Evolutionary conservation across 2,113 vertebrate species (phyloP).

Genomic region (Macaca nemestrina): DNA sequence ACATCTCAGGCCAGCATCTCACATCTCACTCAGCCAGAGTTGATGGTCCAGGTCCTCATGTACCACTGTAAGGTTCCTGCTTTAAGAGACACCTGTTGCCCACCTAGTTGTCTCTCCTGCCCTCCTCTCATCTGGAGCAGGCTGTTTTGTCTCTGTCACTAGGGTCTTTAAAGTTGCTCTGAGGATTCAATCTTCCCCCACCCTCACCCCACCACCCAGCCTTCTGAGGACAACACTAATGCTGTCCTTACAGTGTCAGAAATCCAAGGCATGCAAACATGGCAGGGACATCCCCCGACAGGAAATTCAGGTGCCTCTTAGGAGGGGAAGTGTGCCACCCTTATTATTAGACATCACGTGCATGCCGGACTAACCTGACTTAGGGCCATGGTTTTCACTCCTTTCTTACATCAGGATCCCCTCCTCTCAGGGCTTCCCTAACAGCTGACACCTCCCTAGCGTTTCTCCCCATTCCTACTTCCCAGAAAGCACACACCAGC

Average conservation of each 20-base stretch:
- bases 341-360: not conserved
- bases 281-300: not conserved
- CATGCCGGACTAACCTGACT: not conserved
- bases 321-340: not conserved
- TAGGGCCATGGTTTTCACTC: not conserved
- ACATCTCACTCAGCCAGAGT: not conserved
- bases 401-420: not conserved
- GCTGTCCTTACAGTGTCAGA: not conserved
- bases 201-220: not conserved
- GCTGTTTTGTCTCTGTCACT: not conserved
- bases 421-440: not conserved
- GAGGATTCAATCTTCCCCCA: not conserved
- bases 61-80: not conserved
- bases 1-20: not conserved
- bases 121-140: not conserved
- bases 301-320: not conserved
- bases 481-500: not conserved
- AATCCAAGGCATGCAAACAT: not conserved
- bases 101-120: not conserved
- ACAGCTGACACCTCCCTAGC: not conserved
- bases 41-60: not conserved
- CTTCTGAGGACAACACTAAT: not conserved
- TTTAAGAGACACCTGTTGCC: not conserved
- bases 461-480: not conserved
- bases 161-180: not conserved